Evolutionary conservation across 2,113 vertebrate genomes (phyloP).

Genomic region (Oryzias curvinotus): DNA sequence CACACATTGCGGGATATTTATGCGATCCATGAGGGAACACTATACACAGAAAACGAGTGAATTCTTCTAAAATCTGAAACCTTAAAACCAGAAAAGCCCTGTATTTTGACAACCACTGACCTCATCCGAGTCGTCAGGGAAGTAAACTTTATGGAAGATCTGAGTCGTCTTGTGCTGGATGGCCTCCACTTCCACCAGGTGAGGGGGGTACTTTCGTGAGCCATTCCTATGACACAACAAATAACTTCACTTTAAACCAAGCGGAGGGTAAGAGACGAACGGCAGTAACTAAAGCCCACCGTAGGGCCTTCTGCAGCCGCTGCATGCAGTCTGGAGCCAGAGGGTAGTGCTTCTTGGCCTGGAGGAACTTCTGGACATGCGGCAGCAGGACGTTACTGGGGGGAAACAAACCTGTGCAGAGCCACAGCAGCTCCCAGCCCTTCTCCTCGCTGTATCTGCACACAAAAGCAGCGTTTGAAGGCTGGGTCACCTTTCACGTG

Average conservation of each 20-base stretch:
- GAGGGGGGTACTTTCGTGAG: constrained; percentile 94
- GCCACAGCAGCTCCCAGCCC: constrained; percentile 96
- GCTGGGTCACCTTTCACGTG: too few species aligned
- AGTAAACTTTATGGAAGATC: constrained; percentile 99
- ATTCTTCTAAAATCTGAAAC: too few species aligned
- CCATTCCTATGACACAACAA: constrained; percentile 81
- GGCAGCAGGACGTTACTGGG: constrained; percentile 93
- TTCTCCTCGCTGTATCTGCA: constrained; percentile 93
- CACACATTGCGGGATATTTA: too few species aligned
- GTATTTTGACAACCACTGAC: constrained; percentile 61
- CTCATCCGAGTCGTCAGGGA: constrained; percentile 96
- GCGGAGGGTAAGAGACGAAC: not conserved
- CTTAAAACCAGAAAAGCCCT: too few species aligned
- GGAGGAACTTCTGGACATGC: constrained; percentile 94
- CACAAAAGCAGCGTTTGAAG: not conserved
- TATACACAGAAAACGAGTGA: too few species aligned
- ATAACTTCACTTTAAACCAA: not conserved
- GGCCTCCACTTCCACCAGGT: constrained; percentile 97
- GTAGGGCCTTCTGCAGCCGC: constrained; percentile 91
- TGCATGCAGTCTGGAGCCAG: constrained; percentile 93
- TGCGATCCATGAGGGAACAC: too few species aligned
- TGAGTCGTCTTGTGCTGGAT: constrained; percentile 99
- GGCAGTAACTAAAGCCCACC: constrained; percentile 69
- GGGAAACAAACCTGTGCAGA: constrained; percentile 93
- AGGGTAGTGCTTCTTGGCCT: constrained; percentile 88